Evolutionary conservation across 1,140 invertebrate species (phyloP).

Genomic region (Thaumatotibia leucotreta): DNA sequence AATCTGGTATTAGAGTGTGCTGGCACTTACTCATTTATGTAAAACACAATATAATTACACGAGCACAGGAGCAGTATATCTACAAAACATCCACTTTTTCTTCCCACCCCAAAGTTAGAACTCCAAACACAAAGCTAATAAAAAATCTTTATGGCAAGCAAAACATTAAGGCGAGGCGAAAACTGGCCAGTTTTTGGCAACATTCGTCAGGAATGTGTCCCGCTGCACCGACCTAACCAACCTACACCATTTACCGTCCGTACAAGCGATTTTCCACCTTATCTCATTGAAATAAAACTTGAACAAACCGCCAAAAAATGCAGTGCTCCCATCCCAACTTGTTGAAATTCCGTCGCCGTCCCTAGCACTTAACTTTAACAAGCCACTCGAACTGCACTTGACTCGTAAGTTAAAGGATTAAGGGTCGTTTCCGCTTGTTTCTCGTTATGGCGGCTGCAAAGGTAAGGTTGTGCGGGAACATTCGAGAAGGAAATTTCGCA

Average conservation of each 20-base stretch:
- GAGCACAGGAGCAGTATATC: too few relatives aligned
- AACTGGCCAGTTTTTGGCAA: conserved; percentile 20
- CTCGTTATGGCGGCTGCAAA: conserved; percentile 26
- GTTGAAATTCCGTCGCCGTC: conserved; percentile 66
- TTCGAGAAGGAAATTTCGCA: conserved; percentile 37
- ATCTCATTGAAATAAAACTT: conserved; percentile 15
- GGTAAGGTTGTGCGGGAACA: conserved; percentile 5
- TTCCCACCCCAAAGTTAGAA: background rate
- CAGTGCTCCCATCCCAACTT: conserved; percentile 50
- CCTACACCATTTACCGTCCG: background rate
- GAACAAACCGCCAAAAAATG: conserved; percentile 11
- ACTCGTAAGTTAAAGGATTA: conserved; percentile 28
- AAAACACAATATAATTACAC: too few relatives aligned
- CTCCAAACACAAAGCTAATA: background rate
- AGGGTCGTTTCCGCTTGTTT: conserved; percentile 51
- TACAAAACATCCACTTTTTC: background rate
- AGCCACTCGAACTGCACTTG: conserved; percentile 16
- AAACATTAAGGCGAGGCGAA: conserved; percentile 15
- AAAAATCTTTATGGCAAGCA: conserved; percentile 12
- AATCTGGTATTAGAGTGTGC: too few relatives aligned
- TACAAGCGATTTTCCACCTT: conserved; percentile 20
- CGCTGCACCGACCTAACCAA: background rate
- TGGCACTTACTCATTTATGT: too few relatives aligned
- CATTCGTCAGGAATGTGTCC: conserved; percentile 18
- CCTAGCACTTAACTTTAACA: conserved; percentile 44